Base-by-base conservation (phyloP, 2,113 vertebrate species). In the Pluvianellus socialis region DNA sequence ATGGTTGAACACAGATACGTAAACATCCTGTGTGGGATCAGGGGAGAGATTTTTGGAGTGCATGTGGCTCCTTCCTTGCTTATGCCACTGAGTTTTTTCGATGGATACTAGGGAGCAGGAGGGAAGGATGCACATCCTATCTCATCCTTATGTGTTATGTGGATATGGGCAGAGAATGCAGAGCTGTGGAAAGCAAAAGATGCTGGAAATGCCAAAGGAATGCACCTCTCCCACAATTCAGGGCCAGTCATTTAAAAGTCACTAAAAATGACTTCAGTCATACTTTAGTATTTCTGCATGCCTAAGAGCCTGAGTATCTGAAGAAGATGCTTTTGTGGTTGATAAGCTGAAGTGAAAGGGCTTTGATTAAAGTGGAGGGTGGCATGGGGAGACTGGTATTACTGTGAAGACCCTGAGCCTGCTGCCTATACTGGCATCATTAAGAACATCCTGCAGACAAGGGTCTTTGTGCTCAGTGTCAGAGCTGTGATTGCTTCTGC, bases 21-120 rank as follows among this genome's bases (percentile, higher is more conserved):
- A 15, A 33, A 42, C 5, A 56, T 18, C 30, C 12, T 67, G 6
- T 0, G 0, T 42, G 42, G 44, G 14, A 63, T 68, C 30, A 27
- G 17, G 27, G n/a, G 14, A 72, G 52, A 86, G 42, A 66, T 67
- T 32, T 32, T 72, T 45, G 28, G 38, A 63, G 19, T 17, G 15
- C 22, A 9, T 0, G 0, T 47, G 28, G 15, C 17, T 65, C 28
- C 44, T 89, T 79, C 28, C 71, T 42, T 86, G n/a, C 26, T 72
- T 76, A 26, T 65, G 17, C 35, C 35, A 40, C 16, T 4, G 12
- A 59, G 9, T 19, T 88, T 7, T 38, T 79, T 47, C 24, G 50
- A 20, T 26, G 27, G 44, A 47, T 45, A 55, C 30, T 8, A 42
- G 40, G 35, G n/a, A 72, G 15, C 2, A 0, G 44, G 32, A 55